Conservation (phyloP, 2,797 vertebrate species). For the Scarus forsteni region DNA sequence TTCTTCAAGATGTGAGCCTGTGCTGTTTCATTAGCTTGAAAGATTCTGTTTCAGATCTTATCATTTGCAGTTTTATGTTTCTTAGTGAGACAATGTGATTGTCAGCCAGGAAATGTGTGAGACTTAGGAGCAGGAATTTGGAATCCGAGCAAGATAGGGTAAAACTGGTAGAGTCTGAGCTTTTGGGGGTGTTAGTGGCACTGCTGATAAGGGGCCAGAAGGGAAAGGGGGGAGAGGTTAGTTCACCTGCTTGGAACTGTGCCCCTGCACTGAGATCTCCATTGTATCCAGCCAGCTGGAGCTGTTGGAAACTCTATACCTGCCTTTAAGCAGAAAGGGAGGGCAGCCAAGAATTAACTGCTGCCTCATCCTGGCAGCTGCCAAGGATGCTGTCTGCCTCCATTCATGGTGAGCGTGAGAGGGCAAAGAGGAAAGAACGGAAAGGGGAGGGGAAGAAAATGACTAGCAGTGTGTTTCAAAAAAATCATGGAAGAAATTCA, state of each 20-base stretch:
- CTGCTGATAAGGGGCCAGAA: constrained; percentile 56
- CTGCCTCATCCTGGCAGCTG: constrained; percentile 84
- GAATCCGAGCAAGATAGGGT: constrained; percentile 59
- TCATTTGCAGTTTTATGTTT: constrained; percentile 66
- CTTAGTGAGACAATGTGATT: constrained; percentile 48
- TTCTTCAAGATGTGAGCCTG: constrained; percentile 39
- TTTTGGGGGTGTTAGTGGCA: constrained; percentile 54
- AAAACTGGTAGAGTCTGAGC: constrained; percentile 41
- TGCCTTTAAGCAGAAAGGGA: constrained; percentile 86
- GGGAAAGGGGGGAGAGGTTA: constrained; percentile 64
- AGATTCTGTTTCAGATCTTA: constrained; percentile 70
- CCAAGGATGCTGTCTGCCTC: constrained; percentile 83
- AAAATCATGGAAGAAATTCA: constrained; percentile 39
- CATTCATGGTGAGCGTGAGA: constrained; percentile 77
- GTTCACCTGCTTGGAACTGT: constrained; percentile 82
- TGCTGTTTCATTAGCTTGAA: constrained; percentile 61
- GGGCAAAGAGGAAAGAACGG: constrained; percentile 57
- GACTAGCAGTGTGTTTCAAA: constrained; percentile 53
- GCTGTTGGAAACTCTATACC: constrained; percentile 87
- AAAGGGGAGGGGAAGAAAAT: constrained; percentile 37
- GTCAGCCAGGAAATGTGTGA: constrained; percentile 61
- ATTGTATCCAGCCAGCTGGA: constrained; percentile 85
- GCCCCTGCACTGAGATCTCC: constrained; percentile 79
- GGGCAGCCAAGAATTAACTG: constrained; percentile 87
- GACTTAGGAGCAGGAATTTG: constrained; percentile 32